These are phyloP conservation scores for Pangasianodon gigas DNA, from an alignment of 2,113 vertebrate species.

Conservation along the genomic window DNA sequence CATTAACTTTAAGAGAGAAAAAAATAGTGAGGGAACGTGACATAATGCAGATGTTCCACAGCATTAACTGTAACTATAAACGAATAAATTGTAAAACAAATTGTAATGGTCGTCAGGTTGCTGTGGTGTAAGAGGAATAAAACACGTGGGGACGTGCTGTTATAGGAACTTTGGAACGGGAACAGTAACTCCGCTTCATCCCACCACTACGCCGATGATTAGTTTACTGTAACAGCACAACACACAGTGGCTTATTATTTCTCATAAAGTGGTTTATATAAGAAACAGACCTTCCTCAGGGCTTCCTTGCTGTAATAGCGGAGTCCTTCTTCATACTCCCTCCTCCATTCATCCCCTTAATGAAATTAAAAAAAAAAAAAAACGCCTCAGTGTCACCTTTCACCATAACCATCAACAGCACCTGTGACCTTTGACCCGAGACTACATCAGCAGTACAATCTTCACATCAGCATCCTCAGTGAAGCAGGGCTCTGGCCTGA, in stretches of 20 bases:
- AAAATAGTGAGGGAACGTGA: background rate
- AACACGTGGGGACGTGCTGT: background rate
- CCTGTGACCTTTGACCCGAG: background rate
- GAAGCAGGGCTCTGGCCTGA: background rate
- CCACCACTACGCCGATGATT: no score
- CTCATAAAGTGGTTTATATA: background rate
- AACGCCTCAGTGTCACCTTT: background rate
- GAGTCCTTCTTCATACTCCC: slow-evolving; percentile 72
- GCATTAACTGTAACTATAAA: no score
- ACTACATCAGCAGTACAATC: background rate
- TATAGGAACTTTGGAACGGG: background rate
- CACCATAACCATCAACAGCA: background rate
- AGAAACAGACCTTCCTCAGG: slow-evolving; percentile 66
- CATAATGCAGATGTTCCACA: background rate
- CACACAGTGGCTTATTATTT: background rate
- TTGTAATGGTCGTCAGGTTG: no score
- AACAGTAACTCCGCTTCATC: background rate
- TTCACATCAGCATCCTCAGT: background rate
- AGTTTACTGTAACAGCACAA: background rate
- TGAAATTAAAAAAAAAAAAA: slow-evolving; percentile 26
- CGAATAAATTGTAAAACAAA: no score
- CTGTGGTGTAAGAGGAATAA: no score
- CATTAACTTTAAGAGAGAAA: background rate
- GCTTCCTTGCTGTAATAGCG: slow-evolving; percentile 69
- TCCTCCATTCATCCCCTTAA: slow-evolving; percentile 72